Conservation (phyloP, 2,797 vertebrate genomes). For the Coregonus sp. region DNA sequence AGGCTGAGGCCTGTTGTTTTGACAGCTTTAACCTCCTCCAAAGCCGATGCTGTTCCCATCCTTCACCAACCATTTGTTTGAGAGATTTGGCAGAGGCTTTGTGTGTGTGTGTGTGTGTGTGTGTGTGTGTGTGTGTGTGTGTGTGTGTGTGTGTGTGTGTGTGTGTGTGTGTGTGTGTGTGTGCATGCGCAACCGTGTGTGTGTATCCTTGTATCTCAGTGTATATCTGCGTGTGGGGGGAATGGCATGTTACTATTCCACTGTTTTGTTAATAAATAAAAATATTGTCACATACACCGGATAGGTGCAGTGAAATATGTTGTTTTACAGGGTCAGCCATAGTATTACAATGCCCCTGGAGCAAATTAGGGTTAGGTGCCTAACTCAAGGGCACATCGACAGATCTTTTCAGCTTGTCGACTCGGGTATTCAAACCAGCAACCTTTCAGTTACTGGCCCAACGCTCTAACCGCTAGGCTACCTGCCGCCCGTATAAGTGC, state of each 20-base stretch:
- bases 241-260: constrained; percentile 38
- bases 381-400: no score
- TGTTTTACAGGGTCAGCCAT: no score
- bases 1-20: constrained; percentile 11
- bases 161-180: neutral
- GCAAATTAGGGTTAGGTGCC: no score
- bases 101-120: no score
- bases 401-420: no score
- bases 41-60: constrained; percentile 3
- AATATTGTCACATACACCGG: no score
- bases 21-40: constrained; percentile 6
- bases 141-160: no score
- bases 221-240: constrained; percentile 14
- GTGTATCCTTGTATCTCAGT: constrained; percentile 22
- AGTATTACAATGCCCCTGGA: no score
- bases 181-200: neutral
- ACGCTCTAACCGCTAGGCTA: no score
- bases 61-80: constrained; percentile 7
- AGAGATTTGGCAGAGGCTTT: neutral
- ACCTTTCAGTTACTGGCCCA: no score
- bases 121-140: neutral
- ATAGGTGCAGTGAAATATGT: no score
- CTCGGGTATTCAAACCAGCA: no score
- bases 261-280: constrained; percentile 36
- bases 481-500: constrained; percentile 21